Conservation (phyloP, 1,140 invertebrate genomes). For the Diuraphis noxia region DNA sequence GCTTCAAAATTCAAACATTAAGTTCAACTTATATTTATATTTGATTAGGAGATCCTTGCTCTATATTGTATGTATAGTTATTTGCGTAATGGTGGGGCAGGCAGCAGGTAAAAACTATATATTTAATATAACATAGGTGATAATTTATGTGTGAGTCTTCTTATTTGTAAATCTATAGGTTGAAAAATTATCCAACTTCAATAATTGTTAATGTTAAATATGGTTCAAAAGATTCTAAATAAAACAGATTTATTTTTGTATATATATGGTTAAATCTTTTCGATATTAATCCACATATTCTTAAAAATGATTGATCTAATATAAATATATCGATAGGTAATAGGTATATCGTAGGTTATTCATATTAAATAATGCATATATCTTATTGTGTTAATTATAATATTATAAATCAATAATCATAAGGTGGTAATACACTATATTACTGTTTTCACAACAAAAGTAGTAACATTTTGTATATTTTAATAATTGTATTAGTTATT, state of each 20-base stretch:
- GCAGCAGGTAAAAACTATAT: neutral
- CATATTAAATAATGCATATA: too few relatives aligned
- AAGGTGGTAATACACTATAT: neutral
- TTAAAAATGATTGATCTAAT: neutral
- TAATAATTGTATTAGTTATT: neutral
- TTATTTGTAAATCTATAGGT: too few relatives aligned
- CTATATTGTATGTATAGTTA: neutral
- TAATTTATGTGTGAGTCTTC: too few relatives aligned
- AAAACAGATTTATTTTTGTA: neutral
- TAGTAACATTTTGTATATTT: neutral
- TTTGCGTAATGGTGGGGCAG: neutral
- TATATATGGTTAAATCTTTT: too few relatives aligned
- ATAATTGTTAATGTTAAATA: too few relatives aligned
- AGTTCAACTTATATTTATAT: constrained; percentile 4
- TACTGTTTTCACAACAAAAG: neutral
- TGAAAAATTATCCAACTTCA: too few relatives aligned
- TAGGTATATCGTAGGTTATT: too few relatives aligned
- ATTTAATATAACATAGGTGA: neutral
- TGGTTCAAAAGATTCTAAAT: too few relatives aligned
- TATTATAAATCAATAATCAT: neutral
- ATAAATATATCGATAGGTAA: neutral
- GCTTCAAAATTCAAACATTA: neutral
- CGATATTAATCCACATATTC: neutral
- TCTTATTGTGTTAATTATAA: neutral
- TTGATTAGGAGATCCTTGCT: neutral